These are phyloP conservation scores for Lacerta viridis DNA, from an alignment of 2,797 vertebrate species.

Conservation along the genomic window DNA sequence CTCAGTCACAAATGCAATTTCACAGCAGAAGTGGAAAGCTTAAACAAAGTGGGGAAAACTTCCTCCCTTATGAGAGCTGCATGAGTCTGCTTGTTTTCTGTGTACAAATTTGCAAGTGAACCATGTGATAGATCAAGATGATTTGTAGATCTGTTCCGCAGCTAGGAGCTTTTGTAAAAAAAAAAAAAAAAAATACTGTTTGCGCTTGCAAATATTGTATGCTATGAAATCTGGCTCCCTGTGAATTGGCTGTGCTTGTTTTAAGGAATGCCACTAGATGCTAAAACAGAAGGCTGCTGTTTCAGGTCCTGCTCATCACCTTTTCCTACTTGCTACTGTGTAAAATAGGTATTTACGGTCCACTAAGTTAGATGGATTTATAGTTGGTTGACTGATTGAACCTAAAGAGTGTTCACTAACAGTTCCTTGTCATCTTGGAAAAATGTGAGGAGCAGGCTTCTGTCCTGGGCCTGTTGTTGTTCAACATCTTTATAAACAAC, in stretches of 20 bases:
- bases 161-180: slow-evolving; percentile 41
- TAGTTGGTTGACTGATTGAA: too few species aligned
- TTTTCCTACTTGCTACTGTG: background rate
- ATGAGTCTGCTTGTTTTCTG: slow-evolving; percentile 60
- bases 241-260: background rate
- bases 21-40: slow-evolving; percentile 69
- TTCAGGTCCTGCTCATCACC: background rate
- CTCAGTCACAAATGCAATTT: slow-evolving; percentile 74
- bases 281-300: background rate
- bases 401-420: too few species aligned
- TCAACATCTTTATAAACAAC: too few species aligned
- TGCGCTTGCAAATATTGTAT: slow-evolving; percentile 48
- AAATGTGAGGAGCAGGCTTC: too few species aligned
- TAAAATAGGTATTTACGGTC: background rate
- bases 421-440: too few species aligned
- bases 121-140: slow-evolving; percentile 34
- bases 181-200: slow-evolving; percentile 20
- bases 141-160: slow-evolving; percentile 63
- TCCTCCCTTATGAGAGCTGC: slow-evolving; percentile 54
- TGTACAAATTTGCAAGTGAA: slow-evolving; percentile 69
- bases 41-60: slow-evolving; percentile 67
- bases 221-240: slow-evolving; percentile 27
- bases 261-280: background rate
- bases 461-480: too few species aligned
- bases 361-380: too few species aligned